Evolutionary conservation across 2,888 invertebrate species (phyloP).

Genomic region (Sminthurinus aureus): DNA sequence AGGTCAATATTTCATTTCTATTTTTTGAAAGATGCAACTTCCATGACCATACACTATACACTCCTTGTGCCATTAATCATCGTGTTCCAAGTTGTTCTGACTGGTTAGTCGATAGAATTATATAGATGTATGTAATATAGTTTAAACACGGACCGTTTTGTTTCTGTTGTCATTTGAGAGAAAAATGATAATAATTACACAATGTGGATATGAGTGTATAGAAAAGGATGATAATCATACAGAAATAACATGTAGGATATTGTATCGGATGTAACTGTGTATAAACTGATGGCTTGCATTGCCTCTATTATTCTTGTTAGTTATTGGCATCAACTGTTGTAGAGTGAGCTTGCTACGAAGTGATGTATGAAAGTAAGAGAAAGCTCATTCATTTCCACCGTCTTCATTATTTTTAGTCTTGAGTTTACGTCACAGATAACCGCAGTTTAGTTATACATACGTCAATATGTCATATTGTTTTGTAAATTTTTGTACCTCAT

Average conservation of each 20-base stretch:
- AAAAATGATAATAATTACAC: no score
- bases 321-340: neutral
- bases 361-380: no score
- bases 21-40: neutral
- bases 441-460: no score
- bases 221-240: no score
- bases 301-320: neutral
- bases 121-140: neutral
- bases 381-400: no score
- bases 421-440: no score
- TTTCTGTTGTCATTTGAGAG: neutral
- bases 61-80: neutral
- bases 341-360: neutral
- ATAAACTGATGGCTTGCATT: neutral
- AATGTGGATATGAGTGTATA: no score
- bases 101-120: no score
- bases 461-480: no score
- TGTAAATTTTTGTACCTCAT: no score
- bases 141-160: neutral
- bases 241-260: neutral
- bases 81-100: no score
- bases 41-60: neutral
- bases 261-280: neutral
- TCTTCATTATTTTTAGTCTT: no score
- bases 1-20: neutral